Conservation (phyloP, 2,888 invertebrate species). For the Rhamnusium bicolor region DNA sequence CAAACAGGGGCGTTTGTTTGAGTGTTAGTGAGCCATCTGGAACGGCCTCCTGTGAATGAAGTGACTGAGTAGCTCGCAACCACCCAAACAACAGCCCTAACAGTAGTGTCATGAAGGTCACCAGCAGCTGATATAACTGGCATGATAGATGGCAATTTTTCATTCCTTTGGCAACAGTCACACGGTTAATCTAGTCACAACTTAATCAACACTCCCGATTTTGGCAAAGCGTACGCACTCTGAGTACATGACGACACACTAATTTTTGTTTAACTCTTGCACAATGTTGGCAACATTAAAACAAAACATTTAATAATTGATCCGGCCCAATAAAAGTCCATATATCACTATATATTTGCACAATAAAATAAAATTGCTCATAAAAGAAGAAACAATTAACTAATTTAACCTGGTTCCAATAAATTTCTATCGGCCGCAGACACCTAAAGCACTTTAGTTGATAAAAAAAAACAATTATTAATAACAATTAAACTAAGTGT, state of each 20-base stretch:
- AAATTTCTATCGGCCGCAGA: conserved; percentile 40
- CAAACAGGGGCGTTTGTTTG: neutral
- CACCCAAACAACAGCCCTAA: neutral
- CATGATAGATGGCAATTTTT: no score
- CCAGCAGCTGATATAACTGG: no score
- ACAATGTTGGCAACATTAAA: conserved; percentile 13
- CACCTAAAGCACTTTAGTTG: conserved; percentile 35
- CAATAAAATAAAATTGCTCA: conserved; percentile 54
- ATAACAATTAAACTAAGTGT: conserved; percentile 43
- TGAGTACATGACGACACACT: conserved; percentile 23
- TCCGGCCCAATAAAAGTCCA: conserved; percentile 27
- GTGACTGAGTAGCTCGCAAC: neutral
- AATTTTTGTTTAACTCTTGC: conserved; percentile 9
- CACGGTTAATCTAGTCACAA: conserved; percentile 29
- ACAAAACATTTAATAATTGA: conserved; percentile 24
- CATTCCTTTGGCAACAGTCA: conserved; percentile 15
- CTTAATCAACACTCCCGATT: conserved; percentile 28
- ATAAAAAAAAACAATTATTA: conserved; percentile 41
- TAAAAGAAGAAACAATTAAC: conserved; percentile 48
- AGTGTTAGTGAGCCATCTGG: neutral
- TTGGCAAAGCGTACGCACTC: conserved; percentile 24
- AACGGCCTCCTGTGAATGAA: neutral
- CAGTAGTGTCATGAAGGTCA: neutral
- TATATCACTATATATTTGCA: conserved; percentile 51
- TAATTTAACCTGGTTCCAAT: conserved; percentile 54